Base-by-base conservation (phyloP, 2,113 vertebrate genomes). In the Hemiscyllium ocellatum region DNA sequence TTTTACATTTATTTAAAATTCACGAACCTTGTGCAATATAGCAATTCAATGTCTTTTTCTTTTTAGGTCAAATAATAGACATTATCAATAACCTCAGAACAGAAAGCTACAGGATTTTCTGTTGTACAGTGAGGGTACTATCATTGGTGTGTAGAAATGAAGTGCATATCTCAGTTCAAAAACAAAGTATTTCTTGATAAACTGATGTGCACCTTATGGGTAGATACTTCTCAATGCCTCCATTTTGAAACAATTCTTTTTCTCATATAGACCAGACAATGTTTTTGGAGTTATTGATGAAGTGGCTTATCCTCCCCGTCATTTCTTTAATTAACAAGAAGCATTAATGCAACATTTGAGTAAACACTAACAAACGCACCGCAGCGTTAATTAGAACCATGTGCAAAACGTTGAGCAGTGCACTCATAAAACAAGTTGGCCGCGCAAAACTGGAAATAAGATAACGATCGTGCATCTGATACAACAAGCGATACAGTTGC, bases 371-470 rank as follows among this genome's bases (percentile, higher is more conserved):
- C 6, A 70, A 70, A 95, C 68, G 4, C 10, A 50, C 37, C 6
- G 13, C n/a, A 12, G 37, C 24, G 17, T 50, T 37, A 95, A 72
- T 33, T 26, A 76, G 42, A 72, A 6, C 47, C 65, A 70, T 50
- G 22, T 52, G 42, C 69, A 76, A 95, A 95, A 76, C 52, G 42
- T 69, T 52, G 42, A 50, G 69, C 37, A 50, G 69, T 72, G 69
- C 37, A 70, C 5, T 72, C 50, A 47, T 94, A 52, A 29, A 50
- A 3, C 26, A 95, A 52, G 68, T 10, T 72, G 22, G 20, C 50
- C 93, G 69, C 42, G 50, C 68, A 95, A 70, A 94, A 95, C 50
- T 95, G 93, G 24, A 95, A 95, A 69, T 72, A 69, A 72, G 94
- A 95, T 95, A 72, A 52, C 50, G 68, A 95, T 95, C 68, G 29